phyloP scores from a whole-genome alignment of 2,888 invertebrate species.

The Uloborus plumipes region DNA sequence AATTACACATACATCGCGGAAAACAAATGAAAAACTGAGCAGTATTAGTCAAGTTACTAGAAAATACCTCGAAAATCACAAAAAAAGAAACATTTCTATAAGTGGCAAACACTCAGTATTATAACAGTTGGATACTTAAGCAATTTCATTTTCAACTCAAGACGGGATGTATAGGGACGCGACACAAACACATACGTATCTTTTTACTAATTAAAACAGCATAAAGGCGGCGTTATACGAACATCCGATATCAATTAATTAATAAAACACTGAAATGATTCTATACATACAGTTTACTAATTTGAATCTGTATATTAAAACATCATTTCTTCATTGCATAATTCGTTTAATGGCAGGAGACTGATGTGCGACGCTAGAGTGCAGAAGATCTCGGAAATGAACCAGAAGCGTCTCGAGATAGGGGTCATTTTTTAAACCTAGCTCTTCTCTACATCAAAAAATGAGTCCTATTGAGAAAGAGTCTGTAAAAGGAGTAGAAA shows the following conservation, averaged over 20 bases:
- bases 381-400: constrained; percentile 38
- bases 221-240: constrained; percentile 29
- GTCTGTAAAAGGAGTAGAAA: not conserved
- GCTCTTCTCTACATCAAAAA: not conserved
- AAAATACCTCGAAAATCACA: constrained; percentile 30
- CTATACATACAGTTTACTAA: constrained; percentile 55
- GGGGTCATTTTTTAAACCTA: constrained; percentile 1
- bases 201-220: constrained; percentile 53
- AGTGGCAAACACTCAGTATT: constrained; percentile 27
- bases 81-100: constrained; percentile 19
- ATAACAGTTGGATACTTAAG: constrained; percentile 31
- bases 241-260: constrained; percentile 34
- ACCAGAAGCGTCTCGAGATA: constrained; percentile 16
- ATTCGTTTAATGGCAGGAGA: constrained; percentile 61
- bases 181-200: constrained; percentile 7
- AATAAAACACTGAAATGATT: constrained; percentile 57
- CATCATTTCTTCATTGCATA: constrained; percentile 38
- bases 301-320: constrained; percentile 33
- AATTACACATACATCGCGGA: constrained; percentile 54
- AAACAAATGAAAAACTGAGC: constrained; percentile 60
- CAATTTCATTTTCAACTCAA: constrained; percentile 41
- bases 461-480: too few species aligned
- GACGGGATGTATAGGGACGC: constrained; percentile 14
- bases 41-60: constrained; percentile 47
- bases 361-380: constrained; percentile 42